These are phyloP conservation scores for Argyrosomus regius DNA, from an alignment of 2,797 vertebrate genomes.

Conservation along the genomic window DNA sequence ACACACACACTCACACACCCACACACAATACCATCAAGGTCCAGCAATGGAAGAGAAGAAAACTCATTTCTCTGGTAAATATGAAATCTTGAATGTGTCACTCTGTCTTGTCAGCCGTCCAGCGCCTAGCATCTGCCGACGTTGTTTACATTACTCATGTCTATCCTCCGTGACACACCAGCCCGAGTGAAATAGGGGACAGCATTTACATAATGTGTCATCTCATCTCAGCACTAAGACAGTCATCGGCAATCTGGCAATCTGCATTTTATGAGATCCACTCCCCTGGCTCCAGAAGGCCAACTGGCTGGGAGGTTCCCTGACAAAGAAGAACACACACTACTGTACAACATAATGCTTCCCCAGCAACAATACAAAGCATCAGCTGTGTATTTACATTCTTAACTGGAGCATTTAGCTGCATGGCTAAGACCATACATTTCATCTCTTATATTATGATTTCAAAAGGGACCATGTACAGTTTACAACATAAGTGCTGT, in stretches of 20 bases:
- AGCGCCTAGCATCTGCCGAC: conserved; percentile 30
- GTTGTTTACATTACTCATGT: conserved; percentile 62
- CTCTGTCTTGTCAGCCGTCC: conserved; percentile 43
- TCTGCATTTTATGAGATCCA: conserved; percentile 55
- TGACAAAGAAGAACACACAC: background rate
- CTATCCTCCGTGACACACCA: conserved; percentile 52
- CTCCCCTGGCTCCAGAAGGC: conserved; percentile 22
- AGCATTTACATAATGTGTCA: conserved; percentile 72
- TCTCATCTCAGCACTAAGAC: conserved; percentile 53
- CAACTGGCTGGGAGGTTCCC: conserved; percentile 10
- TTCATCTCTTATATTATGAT: background rate
- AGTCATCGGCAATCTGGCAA: conserved; percentile 50
- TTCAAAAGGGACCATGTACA: too few relatives aligned
- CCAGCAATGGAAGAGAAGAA: conserved; percentile 17
- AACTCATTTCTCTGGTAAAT: conserved; percentile 65
- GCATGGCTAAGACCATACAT: background rate
- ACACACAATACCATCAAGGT: conserved; percentile 31
- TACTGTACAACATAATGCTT: background rate
- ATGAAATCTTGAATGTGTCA: conserved; percentile 65
- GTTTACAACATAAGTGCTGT: too few relatives aligned
- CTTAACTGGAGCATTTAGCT: background rate
- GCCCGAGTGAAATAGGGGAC: conserved; percentile 44
- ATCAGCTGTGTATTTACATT: background rate
- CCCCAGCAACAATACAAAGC: conserved; percentile 3
- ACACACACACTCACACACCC: conserved; percentile 11